Evolutionary conservation across 2,797 vertebrate genomes (phyloP).

Genomic region (Rhinophrynus dorsalis): DNA sequence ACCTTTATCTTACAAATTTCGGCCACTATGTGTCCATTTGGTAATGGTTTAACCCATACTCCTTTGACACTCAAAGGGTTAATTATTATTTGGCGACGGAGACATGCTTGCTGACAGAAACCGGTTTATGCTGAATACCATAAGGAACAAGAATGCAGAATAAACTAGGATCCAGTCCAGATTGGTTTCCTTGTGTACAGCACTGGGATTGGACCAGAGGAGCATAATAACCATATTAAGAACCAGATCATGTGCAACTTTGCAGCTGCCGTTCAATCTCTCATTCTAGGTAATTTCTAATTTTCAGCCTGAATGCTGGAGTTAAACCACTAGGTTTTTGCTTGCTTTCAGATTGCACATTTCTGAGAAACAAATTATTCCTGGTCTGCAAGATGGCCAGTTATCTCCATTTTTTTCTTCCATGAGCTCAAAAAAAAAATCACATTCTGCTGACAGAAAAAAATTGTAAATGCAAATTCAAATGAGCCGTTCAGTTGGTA

Average conservation of each 20-base stretch:
- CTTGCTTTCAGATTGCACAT: neutral
- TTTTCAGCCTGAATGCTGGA: constrained; percentile 39
- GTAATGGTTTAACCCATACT: no score
- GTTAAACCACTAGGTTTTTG: constrained; percentile 13
- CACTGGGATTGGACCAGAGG: neutral
- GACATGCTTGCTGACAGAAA: no score
- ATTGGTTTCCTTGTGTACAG: constrained; percentile 14
- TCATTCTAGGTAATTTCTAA: constrained; percentile 23
- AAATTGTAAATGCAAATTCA: neutral
- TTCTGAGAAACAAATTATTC: constrained; percentile 19
- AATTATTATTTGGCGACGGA: no score
- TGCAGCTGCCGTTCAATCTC: constrained; percentile 17
- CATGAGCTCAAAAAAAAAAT: constrained; percentile 7
- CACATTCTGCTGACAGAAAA: neutral
- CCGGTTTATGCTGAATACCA: no score
- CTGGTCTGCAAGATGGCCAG: constrained; percentile 22
- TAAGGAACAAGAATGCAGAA: neutral
- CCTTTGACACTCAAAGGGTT: no score
- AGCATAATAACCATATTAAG: constrained; percentile 18
- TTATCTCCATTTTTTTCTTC: constrained; percentile 6
- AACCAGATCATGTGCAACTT: constrained; percentile 19
- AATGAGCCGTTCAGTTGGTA: neutral
- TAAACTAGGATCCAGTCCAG: neutral
- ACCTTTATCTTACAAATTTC: no score
- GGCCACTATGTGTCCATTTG: no score